Conservation (phyloP, 53 echinoderm and acorn worm genomes). For the Henricia sp. region DNA sequence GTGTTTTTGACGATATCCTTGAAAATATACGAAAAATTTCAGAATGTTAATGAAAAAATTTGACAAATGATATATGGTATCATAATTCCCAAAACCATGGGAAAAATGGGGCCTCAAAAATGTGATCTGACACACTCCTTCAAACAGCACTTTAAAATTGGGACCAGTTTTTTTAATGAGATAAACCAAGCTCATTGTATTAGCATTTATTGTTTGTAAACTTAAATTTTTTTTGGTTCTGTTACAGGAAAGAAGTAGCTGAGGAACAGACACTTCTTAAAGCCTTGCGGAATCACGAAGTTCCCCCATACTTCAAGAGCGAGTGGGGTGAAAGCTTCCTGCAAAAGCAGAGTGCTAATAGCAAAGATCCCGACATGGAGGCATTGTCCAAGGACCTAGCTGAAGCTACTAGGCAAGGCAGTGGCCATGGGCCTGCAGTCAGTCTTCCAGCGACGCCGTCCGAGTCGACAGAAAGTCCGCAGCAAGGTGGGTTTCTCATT, state of each 20-base stretch:
- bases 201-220: no score
- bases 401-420: conserved; percentile 65
- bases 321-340: conserved; percentile 88
- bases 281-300: conserved; percentile 78
- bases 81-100: no score
- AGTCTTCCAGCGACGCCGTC: conserved; percentile 89
- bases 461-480: conserved; percentile 72
- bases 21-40: no score
- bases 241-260: conserved; percentile 73
- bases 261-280: conserved; percentile 79
- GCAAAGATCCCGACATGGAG: conserved; percentile 87
- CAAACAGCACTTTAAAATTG: no score
- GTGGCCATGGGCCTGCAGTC: conserved; percentile 56
- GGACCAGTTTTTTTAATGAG: no score
- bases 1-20: no score
- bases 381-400: conserved; percentile 80
- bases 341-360: conserved; percentile 42
- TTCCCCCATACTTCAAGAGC: conserved; percentile 88
- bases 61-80: no score
- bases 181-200: no score
- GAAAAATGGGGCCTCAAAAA: no score
- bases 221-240: no score
- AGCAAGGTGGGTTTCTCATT: conserved; percentile 64
- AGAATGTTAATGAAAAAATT: no score
- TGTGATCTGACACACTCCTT: no score